Conservation (phyloP, 2,113 vertebrate genomes). For the Panthera uncia region DNA sequence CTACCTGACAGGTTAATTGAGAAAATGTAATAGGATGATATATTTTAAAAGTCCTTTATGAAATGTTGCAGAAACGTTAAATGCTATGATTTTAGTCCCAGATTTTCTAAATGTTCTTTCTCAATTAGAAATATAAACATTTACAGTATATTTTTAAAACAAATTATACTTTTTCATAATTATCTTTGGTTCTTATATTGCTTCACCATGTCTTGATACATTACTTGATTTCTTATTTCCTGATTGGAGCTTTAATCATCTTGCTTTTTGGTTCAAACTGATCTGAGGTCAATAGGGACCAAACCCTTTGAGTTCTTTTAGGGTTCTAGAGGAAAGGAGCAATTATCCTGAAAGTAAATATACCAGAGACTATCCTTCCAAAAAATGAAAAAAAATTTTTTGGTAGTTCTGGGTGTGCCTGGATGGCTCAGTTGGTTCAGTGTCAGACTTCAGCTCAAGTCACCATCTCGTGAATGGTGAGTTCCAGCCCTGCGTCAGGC, state of each 20-base stretch:
- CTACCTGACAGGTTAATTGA: background rate
- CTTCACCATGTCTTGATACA: background rate
- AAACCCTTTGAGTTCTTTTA: constrained; percentile 31
- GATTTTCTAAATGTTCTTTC: constrained; percentile 38
- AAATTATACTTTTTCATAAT: background rate
- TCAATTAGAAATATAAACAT: constrained; percentile 5
- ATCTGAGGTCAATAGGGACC: background rate
- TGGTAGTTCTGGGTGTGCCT: too few species aligned
- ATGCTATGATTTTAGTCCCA: background rate
- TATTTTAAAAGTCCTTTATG: background rate
- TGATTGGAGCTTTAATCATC: background rate
- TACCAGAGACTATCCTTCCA: background rate
- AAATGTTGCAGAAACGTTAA: background rate
- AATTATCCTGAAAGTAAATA: background rate
- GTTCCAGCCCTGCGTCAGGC: too few species aligned
- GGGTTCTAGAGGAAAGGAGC: background rate
- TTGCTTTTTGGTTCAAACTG: constrained; percentile 39
- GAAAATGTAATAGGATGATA: constrained; percentile 17
- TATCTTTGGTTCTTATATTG: background rate
- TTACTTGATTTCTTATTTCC: constrained; percentile 20
- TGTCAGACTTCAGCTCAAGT: too few species aligned
- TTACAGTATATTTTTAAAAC: background rate
- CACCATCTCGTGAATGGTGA: too few species aligned
- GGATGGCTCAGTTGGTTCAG: too few species aligned
- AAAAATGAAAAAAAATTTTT: background rate